A percentile compares a stretch with the other conserved stretches of the same genome.
Evolutionary conservation across 2,888 invertebrate genomes (phyloP).

Genomic region (Hypomecis punctinalis): DNA sequence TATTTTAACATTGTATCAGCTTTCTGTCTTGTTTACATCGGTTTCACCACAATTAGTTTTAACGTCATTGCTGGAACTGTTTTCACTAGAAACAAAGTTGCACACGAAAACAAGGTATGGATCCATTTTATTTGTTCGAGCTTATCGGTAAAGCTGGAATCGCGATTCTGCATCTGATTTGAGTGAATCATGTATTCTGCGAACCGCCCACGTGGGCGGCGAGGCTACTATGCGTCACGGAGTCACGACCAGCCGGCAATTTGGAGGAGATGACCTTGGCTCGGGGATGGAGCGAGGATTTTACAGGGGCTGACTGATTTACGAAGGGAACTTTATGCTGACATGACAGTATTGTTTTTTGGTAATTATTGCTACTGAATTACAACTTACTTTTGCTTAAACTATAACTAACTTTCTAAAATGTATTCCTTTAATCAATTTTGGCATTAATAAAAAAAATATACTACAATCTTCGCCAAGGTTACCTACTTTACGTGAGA

Average conservation of each 20-base stretch:
- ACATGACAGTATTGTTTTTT: not conserved
- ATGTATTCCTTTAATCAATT: too few relatives aligned
- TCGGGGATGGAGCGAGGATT: constrained; percentile 1
- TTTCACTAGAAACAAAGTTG: constrained; percentile 9
- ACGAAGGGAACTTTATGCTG: not conserved
- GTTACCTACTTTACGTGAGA: too few relatives aligned
- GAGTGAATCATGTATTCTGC: constrained; percentile 30
- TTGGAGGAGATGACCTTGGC: constrained; percentile 30
- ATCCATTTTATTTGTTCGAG: constrained; percentile 8
- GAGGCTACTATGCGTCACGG: constrained; percentile 30
- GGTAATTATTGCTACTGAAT: too few relatives aligned
- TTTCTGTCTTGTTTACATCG: not conserved
- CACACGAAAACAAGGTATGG: constrained; percentile 15
- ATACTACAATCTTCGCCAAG: too few relatives aligned
- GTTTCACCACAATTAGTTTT: not conserved
- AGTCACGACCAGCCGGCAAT: constrained; percentile 34
- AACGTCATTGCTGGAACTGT: not conserved
- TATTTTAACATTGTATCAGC: not conserved
- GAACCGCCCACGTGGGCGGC: constrained; percentile 31
- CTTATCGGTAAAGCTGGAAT: constrained; percentile 9
- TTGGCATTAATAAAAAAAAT: too few relatives aligned
- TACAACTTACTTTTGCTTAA: too few relatives aligned
- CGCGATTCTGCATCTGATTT: constrained; percentile 24
- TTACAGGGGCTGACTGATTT: not conserved
- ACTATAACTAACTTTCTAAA: too few relatives aligned